These are phyloP conservation scores for Semotilus atromaculatus DNA, from an alignment of 2,797 vertebrate species.

Conservation along the genomic window DNA sequence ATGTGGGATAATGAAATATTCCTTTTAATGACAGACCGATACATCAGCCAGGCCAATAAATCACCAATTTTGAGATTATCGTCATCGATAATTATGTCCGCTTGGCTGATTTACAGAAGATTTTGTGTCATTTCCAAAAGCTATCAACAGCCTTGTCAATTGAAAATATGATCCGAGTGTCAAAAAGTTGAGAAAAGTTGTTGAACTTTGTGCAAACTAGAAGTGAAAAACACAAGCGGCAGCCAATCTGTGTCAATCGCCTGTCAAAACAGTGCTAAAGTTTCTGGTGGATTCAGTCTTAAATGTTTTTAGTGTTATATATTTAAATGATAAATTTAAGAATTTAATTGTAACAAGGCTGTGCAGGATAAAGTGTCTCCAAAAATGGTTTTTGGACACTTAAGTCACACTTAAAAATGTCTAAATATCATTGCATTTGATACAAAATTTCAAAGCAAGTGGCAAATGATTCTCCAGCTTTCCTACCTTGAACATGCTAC, in stretches of 20 bases:
- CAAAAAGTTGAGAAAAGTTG: slow-evolving; percentile 12
- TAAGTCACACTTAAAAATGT: not conserved
- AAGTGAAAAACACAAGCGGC: not conserved
- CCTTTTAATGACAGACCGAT: not conserved
- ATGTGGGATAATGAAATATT: not conserved
- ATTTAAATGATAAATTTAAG: not conserved
- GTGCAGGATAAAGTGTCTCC: not conserved
- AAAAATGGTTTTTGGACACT: not conserved
- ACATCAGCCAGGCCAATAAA: not conserved
- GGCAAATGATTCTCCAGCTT: not conserved
- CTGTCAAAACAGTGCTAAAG: not conserved
- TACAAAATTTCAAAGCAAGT: not conserved
- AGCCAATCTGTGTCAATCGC: slow-evolving; percentile 16
- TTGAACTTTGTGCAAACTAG: not conserved
- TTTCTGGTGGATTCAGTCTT: not conserved
- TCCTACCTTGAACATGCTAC: not conserved
- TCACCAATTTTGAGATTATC: not conserved
- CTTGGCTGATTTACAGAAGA: not conserved
- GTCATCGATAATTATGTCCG: not conserved
- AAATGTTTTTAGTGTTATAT: not conserved
- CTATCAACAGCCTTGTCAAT: not conserved
- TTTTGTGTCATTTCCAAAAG: not conserved
- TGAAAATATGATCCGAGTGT: not conserved
- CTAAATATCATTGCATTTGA: not conserved
- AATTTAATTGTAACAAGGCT: not conserved